phyloP scores from a whole-genome alignment of 2,113 vertebrate genomes.

The Dipodomys spectabilis region DNA sequence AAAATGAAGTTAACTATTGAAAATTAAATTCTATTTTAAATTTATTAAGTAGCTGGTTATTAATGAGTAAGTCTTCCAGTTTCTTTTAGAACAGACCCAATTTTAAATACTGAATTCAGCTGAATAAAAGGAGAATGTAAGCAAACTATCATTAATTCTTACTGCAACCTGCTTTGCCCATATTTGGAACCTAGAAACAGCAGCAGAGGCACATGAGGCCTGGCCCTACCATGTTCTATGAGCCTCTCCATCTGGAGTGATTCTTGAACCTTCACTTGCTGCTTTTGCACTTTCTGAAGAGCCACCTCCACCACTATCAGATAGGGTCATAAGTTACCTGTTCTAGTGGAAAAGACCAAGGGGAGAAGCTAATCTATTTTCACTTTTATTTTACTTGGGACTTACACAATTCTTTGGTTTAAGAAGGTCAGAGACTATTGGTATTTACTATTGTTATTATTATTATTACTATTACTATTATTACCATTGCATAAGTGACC shows the following conservation, averaged over 20 bases:
- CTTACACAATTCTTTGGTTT: background rate
- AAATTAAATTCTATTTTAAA: conserved; percentile 22
- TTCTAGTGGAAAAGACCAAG: too few species aligned
- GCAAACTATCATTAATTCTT: background rate
- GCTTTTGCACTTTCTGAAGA: too few species aligned
- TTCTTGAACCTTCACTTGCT: too few species aligned
- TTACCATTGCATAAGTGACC: background rate
- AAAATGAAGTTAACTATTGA: background rate
- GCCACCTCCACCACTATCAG: too few species aligned
- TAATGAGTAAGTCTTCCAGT: background rate
- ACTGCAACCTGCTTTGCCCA: background rate
- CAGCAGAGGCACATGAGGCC: background rate
- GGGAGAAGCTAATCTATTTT: too few species aligned
- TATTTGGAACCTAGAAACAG: too few species aligned
- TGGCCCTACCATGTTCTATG: too few species aligned
- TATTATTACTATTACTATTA: background rate
- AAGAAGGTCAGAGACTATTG: background rate
- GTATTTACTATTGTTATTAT: background rate
- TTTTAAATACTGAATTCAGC: background rate
- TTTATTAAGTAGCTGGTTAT: background rate
- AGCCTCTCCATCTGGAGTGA: too few species aligned
- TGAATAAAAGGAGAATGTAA: too few species aligned
- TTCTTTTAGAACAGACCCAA: background rate
- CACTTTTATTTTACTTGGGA: background rate
- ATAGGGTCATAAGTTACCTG: too few species aligned